Evolutionary conservation across 2,113 vertebrate genomes (phyloP), one percentile per base, ranked within the genome.

Genomic region (Bubo blakistoni): DNA sequence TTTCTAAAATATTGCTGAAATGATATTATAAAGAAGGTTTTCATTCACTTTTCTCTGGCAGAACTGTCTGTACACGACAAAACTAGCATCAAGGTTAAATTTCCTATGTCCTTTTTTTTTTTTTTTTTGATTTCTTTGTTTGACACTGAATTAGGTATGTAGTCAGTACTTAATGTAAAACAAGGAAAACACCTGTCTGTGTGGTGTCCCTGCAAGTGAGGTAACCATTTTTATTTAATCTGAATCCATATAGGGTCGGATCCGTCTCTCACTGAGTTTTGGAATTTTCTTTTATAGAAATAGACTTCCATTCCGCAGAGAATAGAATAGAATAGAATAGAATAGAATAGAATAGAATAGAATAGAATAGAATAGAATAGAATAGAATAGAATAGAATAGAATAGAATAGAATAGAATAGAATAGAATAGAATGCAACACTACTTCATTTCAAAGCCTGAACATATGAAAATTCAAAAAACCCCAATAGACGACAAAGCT

Each of bases 61-160:
- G 38, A 70, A 76, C 21, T 72, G 1, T 21, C 30, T 67, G 9
- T 21, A 88, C 14, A 15, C 83, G 18, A 24, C 2, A n/a, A 73
- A 81, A 38, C 62, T 74, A 49, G 0, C n/a, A 42, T 27, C 25
- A 59, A 78, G 18, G 34, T 69, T 89, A 32, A 65, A 80, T 65
- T 81, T 89, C 32, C 9, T 12, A 5, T 55, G 19, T 25, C 6
- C 4, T 4, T 4, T 3, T 30, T 25, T 36, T 24, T 55, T 11
- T 36, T 4, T 7, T 44, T 44, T 16, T 44, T 42, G 13, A 6
- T 42, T 44, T 44, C 6, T 16, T 49, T 44, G 2, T 77, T 76
- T 82, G 22, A 1, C 3, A 36, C 29, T 61, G 40, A 55, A 0
- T 9, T 44, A 57, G 17, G 19, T 8, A 46, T 1, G 29, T 42